These are phyloP conservation scores for Seriola rivoliana DNA, from an alignment of 2,113 vertebrate genomes.

Conservation along the genomic window DNA sequence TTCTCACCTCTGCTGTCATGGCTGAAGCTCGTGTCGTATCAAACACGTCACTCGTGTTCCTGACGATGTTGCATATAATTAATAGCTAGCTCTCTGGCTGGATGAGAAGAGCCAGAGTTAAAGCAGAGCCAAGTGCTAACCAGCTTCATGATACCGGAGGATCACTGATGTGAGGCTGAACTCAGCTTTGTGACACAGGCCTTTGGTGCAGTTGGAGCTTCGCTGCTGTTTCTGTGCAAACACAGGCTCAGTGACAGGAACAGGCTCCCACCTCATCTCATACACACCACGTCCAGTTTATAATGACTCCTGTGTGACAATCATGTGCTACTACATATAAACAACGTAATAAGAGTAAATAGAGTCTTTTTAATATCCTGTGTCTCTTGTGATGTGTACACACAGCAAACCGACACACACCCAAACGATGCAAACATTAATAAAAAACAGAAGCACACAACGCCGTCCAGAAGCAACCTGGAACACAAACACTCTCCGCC, in stretches of 20 bases:
- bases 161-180: too few relatives aligned
- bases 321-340: constrained; percentile 21
- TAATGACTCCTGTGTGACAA: constrained; percentile 10
- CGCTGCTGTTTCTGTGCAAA: neutral
- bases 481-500: constrained; percentile 1
- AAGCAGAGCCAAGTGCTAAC: neutral
- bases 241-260: neutral
- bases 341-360: constrained; percentile 24
- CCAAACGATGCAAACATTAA: constrained; percentile 36
- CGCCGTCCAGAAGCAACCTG: neutral
- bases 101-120: too few relatives aligned
- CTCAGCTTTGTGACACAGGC: neutral
- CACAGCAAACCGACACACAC: constrained; percentile 55
- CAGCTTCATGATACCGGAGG: neutral
- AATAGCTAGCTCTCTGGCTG: too few relatives aligned
- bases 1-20: too few relatives aligned
- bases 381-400: constrained; percentile 27
- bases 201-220: neutral
- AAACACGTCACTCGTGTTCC: too few relatives aligned
- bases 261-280: neutral
- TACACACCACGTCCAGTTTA: neutral
- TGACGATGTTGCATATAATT: too few relatives aligned
- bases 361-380: constrained; percentile 14
- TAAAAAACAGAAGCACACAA: neutral
- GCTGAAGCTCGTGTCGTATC: too few relatives aligned